phyloP scores from a whole-genome alignment of 2,113 vertebrate species.

The Ochotona curzoniae region DNA sequence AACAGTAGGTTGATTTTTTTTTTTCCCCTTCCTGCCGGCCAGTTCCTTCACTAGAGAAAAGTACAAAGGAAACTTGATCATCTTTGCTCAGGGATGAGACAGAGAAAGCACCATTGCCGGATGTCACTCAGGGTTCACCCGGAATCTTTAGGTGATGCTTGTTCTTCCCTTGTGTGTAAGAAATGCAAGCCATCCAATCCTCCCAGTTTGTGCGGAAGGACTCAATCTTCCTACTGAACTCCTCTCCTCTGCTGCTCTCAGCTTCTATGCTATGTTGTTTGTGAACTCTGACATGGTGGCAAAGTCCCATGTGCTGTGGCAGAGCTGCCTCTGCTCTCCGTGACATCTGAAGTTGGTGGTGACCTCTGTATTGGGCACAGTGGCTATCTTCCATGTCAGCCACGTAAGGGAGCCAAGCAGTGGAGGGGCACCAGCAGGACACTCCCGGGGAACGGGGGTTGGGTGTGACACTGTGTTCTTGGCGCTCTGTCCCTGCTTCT shows the following conservation, averaged over 20 bases:
- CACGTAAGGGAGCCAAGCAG: too few relatives aligned
- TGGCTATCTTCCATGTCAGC: too few relatives aligned
- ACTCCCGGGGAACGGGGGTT: too few relatives aligned
- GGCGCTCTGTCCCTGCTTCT: too few relatives aligned
- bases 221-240: not conserved
- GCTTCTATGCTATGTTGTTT: not conserved
- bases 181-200: not conserved
- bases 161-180: not conserved
- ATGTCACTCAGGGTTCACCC: not conserved
- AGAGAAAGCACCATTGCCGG: not conserved
- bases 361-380: not conserved
- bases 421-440: too few relatives aligned
- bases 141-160: not conserved
- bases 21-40: not conserved
- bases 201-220: not conserved
- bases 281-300: not conserved
- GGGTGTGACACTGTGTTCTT: too few relatives aligned
- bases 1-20: not conserved
- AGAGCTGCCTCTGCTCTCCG: not conserved
- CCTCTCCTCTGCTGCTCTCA: not conserved
- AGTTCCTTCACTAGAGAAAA: not conserved
- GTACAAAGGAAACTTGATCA: not conserved
- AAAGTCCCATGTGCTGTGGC: not conserved
- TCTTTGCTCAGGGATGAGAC: not conserved
- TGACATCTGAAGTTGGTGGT: not conserved